phyloP scores from a whole-genome alignment of 2,113 vertebrate species.

The Channa maculata region DNA sequence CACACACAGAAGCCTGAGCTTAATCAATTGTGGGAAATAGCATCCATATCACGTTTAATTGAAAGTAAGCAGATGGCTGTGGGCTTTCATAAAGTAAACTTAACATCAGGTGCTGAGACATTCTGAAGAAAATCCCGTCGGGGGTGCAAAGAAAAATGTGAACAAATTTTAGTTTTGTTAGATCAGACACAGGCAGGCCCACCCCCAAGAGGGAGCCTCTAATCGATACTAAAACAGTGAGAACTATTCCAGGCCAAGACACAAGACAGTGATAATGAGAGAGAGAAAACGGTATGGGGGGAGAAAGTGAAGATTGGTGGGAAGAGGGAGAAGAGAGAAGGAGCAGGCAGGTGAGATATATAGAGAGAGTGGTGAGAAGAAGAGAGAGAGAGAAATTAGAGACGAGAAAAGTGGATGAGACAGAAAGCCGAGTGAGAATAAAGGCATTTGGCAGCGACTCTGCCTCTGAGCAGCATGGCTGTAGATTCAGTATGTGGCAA shows the following conservation, averaged over 20 bases:
- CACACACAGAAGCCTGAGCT: not conserved
- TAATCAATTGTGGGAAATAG: constrained; percentile 51
- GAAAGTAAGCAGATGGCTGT: constrained; percentile 60
- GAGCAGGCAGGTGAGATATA: constrained; percentile 6
- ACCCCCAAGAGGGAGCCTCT: constrained; percentile 46
- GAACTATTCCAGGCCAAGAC: constrained; percentile 64
- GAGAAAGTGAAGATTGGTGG: constrained; percentile 1
- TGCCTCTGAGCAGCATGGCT: constrained; percentile 8
- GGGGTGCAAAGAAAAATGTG: constrained; percentile 51
- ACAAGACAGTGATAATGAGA: constrained; percentile 62
- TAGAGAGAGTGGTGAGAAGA: constrained; percentile 14
- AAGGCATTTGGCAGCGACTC: constrained; percentile 6
- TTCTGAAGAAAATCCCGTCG: constrained; percentile 44
- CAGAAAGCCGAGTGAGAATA: not conserved
- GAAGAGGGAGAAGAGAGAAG: not conserved
- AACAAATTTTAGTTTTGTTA: constrained; percentile 62
- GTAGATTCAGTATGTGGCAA: constrained; percentile 12
- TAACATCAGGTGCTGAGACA: constrained; percentile 57
- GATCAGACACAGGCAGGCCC: constrained; percentile 60
- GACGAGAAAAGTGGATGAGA: not conserved
- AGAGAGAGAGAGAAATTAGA: constrained; percentile 1
- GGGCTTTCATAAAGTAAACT: constrained; percentile 49
- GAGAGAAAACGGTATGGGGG: constrained; percentile 21
- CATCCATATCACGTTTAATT: constrained; percentile 53
- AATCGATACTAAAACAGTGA: constrained; percentile 71